A percentile compares a stretch with the other conserved stretches of the same genome.
Conservation (phyloP, 2,113 vertebrate species). For the Leptodactylus fuscus region DNA sequence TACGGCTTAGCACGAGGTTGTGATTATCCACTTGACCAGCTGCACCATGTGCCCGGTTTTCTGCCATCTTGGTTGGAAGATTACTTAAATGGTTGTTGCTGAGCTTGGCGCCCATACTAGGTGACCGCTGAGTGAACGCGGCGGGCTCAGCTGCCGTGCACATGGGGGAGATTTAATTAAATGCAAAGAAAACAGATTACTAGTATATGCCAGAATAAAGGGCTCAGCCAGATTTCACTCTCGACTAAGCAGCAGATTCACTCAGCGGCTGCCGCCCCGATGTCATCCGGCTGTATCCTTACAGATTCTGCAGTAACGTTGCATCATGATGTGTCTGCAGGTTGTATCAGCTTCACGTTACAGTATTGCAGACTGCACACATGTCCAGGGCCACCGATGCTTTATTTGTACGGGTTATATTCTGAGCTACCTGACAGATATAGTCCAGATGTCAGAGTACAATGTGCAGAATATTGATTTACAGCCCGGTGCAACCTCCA, state of each 20-base stretch:
- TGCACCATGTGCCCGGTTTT: constrained; percentile 18
- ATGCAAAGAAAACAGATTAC: constrained; percentile 43
- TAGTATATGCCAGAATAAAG: constrained; percentile 29
- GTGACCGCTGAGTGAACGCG: constrained; percentile 15
- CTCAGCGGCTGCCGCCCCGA: not conserved
- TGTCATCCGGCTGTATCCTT: not conserved
- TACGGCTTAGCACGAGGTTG: constrained; percentile 2
- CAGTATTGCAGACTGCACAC: not conserved
- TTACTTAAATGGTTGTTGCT: constrained; percentile 50
- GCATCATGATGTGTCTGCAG: no score
- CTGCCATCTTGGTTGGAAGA: constrained; percentile 45
- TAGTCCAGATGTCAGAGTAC: not conserved
- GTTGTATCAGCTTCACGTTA: not conserved
- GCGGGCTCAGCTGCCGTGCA: constrained; percentile 39
- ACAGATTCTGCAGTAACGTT: not conserved
- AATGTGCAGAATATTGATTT: constrained; percentile 15
- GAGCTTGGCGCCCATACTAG: constrained; percentile 35
- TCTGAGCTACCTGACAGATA: no score
- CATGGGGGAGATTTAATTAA: constrained; percentile 52
- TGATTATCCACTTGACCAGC: constrained; percentile 35
- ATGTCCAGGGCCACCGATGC: no score
- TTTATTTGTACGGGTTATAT: no score
- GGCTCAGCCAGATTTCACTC: constrained; percentile 25
- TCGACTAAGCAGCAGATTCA: not conserved
- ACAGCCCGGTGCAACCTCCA: not conserved